Evolutionary conservation across 2,888 invertebrate species (phyloP), one percentile per base, ranked within the genome.

Genomic region (Nephrocerus scutellatus): DNA sequence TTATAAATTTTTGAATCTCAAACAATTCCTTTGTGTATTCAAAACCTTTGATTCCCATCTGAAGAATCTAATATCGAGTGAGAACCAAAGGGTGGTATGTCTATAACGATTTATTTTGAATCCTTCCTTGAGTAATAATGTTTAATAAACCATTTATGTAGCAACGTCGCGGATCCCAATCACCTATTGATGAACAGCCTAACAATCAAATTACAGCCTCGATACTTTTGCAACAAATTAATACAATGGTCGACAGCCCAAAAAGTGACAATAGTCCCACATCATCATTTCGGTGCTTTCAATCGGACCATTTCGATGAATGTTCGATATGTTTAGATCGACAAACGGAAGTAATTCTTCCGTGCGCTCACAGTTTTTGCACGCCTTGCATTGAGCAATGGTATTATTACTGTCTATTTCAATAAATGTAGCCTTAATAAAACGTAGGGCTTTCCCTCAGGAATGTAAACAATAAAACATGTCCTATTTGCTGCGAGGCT

Each of bases 281-380:
- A 44, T 35, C 51, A 44, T 53, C 56, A 43, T 40, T 43, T 50
- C 35, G 28, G 23, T 56, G 52, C 31, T 46, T 48, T 6, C 57
- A 52, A 29, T 53, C 53, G 12, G 64, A 65, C 24, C 65, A 66
- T 39, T 56, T 66, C 19, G 70, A 71, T 33, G 80, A 81, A 56
- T 84, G 83, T 55, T 79, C 79, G 54, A 82, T 84, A 52, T 84
- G 84, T 60, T 73, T 83, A 63, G 82, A 84, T 56, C 66, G 80
- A 37, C 74, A 74, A 54, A 77, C 79, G 2, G 80, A 82, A 58
- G 73, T 81, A 19, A 75, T 78, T 45, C 64, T 84, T 44, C 79
- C 80, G 3, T 84, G 84, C 61, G 70, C 79, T 2, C 84, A 84
- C 59, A 75, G 74, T 51, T 84, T 79, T 63, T 84, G 84, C 59